Evolutionary conservation across 2,888 invertebrate genomes (phyloP), one percentile per base, ranked within the genome.

Genomic region (Euzetes globulus): DNA sequence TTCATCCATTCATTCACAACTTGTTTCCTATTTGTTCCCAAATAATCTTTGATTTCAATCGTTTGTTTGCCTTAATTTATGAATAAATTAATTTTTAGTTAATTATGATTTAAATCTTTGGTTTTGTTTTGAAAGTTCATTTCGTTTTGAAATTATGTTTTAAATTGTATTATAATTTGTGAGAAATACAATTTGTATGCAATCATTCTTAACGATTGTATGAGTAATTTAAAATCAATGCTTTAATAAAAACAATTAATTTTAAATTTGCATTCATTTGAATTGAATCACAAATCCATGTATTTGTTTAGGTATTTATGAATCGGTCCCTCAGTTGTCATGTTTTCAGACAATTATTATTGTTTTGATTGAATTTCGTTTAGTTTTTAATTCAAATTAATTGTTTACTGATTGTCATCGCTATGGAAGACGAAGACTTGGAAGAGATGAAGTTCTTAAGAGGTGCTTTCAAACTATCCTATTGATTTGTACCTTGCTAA

Each of bases 351-450:
- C 58, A 58, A 58, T 27, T 19, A 7, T 52, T 58, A 27, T 2
- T 19, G 22, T 55, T 55, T 55, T 55, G 55, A 9, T n/a, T 19
- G 9, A 9, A 55, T 25, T 55, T 55, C 9, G 47, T n/a, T 52
- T 52, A 6, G 19, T 19, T 58, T 58, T 13, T 27, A 4, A 7
- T 22, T 17, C 1, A 11, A 27, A 7, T 58, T 5, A 13, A 15
- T 33, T 33, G 33, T 33, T 7, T 6, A 33, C 33, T 33, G 33
- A 33, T 33, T 33, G 58, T 5, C 65, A 1, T 29, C 25, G 29
- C 19, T 27, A 65, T 65, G 65, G 65, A 65, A 37, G 65, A 65
- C 65, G 65, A 65, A 65, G 65, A 65, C 65, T 65, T 65, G 65
- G 65, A 65, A 33, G 65, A 65, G 29, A 65, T 65, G 65, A 65